phyloP scores from a whole-genome alignment of 37 sponge, comb jelly and placozoan species.

The Halichondria panicea region DNA sequence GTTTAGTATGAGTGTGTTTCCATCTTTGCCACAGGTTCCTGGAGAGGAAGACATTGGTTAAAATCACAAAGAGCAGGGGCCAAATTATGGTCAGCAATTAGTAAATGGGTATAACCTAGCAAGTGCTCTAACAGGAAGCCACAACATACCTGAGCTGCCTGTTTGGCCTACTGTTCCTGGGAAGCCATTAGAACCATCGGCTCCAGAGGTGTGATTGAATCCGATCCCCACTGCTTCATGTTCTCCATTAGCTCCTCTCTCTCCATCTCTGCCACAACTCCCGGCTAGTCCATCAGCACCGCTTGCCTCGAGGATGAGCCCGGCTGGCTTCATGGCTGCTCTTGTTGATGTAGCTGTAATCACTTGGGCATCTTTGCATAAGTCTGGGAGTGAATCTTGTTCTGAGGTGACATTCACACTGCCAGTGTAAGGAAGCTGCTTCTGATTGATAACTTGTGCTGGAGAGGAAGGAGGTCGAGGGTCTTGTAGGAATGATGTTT shows the following conservation, averaged over 20 bases:
- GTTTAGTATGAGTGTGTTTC: conserved; percentile 42
- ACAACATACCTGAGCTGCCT: no score
- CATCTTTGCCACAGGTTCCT: neutral
- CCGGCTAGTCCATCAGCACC: conserved; percentile 54
- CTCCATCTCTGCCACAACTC: conserved; percentile 35
- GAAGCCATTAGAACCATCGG: no score
- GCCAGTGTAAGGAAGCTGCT: conserved; percentile 9
- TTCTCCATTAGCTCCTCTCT: conserved; percentile 31
- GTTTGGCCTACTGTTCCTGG: no score
- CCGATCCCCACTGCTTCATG: neutral
- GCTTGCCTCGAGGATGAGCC: conserved; percentile 28
- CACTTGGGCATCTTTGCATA: conserved; percentile 6
- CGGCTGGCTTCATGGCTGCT: conserved; percentile 40
- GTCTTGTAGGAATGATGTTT: conserved; percentile 30
- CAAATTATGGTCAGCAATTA: no score
- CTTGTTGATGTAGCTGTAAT: conserved; percentile 10
- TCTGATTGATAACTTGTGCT: neutral
- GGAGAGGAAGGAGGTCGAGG: conserved; percentile 15
- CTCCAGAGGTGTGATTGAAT: no score
- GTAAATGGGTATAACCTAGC: no score
- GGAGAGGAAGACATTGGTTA: no score
- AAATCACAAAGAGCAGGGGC: no score
- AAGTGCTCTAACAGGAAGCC: no score
- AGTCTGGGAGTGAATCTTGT: no score
- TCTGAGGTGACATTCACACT: no score